Base-by-base conservation (phyloP, 2,888 invertebrate species). In the Eristalis pertinax region DNA sequence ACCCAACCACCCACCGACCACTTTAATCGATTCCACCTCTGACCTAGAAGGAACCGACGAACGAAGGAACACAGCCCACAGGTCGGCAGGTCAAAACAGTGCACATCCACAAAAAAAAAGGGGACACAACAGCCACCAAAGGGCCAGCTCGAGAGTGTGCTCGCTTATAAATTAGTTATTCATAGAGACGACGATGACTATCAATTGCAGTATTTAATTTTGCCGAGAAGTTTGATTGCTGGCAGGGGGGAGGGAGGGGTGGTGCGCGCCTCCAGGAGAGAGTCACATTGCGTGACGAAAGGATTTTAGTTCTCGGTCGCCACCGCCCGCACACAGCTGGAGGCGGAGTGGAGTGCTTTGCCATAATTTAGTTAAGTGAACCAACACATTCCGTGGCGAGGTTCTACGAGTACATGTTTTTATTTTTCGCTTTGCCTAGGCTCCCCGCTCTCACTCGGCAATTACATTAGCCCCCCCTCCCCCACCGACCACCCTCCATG, bases 331-430 rank as follows among this genome's bases (percentile, higher is more conserved):
- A 38, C 63, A 38, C 79, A 69, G 74, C 68, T 68, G 38, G 74
- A 80, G 68, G 63, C 56, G 62, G 63, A 80, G 80, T 69, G 74
- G 63, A 80, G 80, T 69, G 74, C n/a, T 68, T 69, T 63, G 63
- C 62, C 62, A 81, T 81, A 81, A 81, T 81, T 81, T 81, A 75
- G 68, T 81, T 81, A 75, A 81, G 80, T 81, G 74, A 74, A 74
- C 68, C 63, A 81, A 69, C 68, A 81, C 68, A 81, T 74, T 63
- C 50, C 22, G 7, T 26, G 15, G 43, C 50, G 68, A 68, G 41
- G 68, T 68, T 68, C 68, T 68, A 22, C n/a, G n/a, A n/a, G n/a
- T n/a, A n/a, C 29, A 35, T 29, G 64, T 19, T 64, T n/a, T 35
- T 19, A 19, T 65, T 19, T 19, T n/a, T 50, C 8, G 43, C 19